Evolutionary conservation across 2,888 invertebrate species (phyloP), one percentile per base, ranked within the genome.

Genomic region (Callimorpha dominula): DNA sequence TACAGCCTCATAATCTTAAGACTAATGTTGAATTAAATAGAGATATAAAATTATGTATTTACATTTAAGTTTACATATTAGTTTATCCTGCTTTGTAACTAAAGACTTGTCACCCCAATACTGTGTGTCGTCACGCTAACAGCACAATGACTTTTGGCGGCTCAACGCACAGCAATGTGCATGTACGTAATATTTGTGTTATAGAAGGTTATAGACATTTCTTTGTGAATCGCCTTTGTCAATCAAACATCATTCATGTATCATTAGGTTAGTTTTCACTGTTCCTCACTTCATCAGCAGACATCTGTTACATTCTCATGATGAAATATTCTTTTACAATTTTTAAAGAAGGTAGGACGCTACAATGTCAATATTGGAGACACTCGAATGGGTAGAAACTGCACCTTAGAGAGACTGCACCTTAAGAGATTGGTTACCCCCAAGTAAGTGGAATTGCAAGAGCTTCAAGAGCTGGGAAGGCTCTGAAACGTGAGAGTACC

Each of bases 91-190:
- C 5, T 50, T 46, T 67, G 17, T 42, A 31, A 54, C 15, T 31
- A 4, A 68, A 65, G n/a, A 63, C 68, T 73, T 67, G 86, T 67
- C 77, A 82, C 81, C 74, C 15, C 57, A 75, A 65, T 57, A 40
- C 73, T 65, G 73, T 73, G 77, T 76, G 73, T 71, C 85, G 86
- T 87, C 82, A 86, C 79, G 82, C 73, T 74, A 46, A 42, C 74
- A 75, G 85, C 83, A 83, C 87, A 87, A 84, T 85, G 86, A 87
- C 87, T 82, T 74, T 83, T 83, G 80, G 63, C 79, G 87, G 78
- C 73, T 80, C 81, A 83, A 76, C 79, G 85, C 78, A 78, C 85
- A 80, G 76, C 65, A 80, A 81, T 79, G 79, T 83, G 62, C 50
- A 52, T 60, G 60, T 31, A 40, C 42, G 50, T 81, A 68, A 79